Conservation (phyloP, 2,888 invertebrate species). For the Sphaeridia pumilis region DNA sequence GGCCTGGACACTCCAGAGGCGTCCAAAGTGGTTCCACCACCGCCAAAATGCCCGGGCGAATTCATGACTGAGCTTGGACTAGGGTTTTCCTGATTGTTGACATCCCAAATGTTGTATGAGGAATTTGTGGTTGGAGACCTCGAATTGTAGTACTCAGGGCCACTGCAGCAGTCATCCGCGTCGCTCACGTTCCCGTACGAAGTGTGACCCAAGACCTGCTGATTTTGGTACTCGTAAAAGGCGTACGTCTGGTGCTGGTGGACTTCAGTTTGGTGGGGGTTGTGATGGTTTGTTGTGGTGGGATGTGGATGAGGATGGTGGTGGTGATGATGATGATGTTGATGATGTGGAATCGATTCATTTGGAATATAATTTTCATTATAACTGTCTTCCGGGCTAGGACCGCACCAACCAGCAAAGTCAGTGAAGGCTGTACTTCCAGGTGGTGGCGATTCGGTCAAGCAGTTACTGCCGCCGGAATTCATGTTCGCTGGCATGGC, state of each 20-base stretch:
- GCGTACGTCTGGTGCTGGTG: constrained; percentile 19
- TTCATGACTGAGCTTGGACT: constrained; percentile 12
- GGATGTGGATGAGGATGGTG: no score
- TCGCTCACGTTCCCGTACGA: no score
- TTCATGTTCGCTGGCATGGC: not conserved
- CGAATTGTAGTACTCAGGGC: constrained; percentile 12
- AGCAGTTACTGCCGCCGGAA: constrained; percentile 4
- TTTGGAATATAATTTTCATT: constrained; percentile 26
- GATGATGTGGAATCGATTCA: constrained; percentile 11
- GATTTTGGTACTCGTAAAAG: constrained; percentile 4
- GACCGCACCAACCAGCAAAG: constrained; percentile 25
- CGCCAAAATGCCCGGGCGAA: constrained; percentile 4
- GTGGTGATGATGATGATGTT: no score
- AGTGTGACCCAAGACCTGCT: not conserved
- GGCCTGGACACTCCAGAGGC: constrained; percentile 9
- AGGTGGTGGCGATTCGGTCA: constrained; percentile 12
- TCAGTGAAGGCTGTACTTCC: constrained; percentile 19
- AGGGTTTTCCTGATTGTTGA: constrained; percentile 8
- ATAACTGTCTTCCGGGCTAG: constrained; percentile 24
- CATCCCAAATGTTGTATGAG: constrained; percentile 13
- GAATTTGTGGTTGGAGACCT: constrained; percentile 8
- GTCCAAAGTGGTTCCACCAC: not conserved
- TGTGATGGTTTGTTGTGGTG: no score
- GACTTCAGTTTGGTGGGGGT: not conserved
- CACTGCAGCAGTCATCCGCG: constrained; percentile 17